phyloP scores from a whole-genome alignment of 2,797 vertebrate species.

The Philypnodon macrostomus region DNA sequence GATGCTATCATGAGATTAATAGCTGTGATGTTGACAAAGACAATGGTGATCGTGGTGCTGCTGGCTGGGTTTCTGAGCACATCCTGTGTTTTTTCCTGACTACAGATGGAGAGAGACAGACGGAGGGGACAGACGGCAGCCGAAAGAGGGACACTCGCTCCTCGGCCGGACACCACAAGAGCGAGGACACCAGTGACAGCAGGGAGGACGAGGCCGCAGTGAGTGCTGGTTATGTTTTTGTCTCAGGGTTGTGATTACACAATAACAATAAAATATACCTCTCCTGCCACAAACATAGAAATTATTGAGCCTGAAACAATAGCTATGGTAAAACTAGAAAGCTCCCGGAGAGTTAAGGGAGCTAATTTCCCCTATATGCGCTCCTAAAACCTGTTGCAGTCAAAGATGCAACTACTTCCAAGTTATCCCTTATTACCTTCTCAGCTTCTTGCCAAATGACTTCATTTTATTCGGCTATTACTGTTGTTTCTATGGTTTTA shows the following conservation, averaged over 20 bases:
- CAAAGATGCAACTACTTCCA: too few relatives aligned
- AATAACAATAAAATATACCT: background rate
- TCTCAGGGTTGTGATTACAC: background rate
- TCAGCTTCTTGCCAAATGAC: too few relatives aligned
- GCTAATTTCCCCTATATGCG: too few relatives aligned
- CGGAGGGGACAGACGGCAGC: slow-evolving; percentile 80
- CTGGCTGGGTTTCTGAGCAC: slow-evolving; percentile 25
- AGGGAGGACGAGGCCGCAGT: slow-evolving; percentile 85
- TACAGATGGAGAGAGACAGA: slow-evolving; percentile 86
- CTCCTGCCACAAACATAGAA: slow-evolving; percentile 5
- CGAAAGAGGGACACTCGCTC: slow-evolving; percentile 68
- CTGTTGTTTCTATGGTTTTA: too few relatives aligned
- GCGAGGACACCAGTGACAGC: slow-evolving; percentile 88
- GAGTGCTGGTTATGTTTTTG: slow-evolving; percentile 39
- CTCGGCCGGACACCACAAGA: slow-evolving; percentile 66
- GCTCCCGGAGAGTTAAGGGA: too few relatives aligned
- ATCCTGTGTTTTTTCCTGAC: slow-evolving; percentile 42
- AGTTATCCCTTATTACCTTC: too few relatives aligned
- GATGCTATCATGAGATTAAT: slow-evolving; percentile 29
- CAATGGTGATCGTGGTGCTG: slow-evolving; percentile 9
- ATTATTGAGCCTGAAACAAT: too few relatives aligned
- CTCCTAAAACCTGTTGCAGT: too few relatives aligned
- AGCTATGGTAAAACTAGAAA: too few relatives aligned
- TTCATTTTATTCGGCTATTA: too few relatives aligned
- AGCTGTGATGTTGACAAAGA: slow-evolving; percentile 4